A percentile compares a stretch with the other conserved stretches of the same genome.
Evolutionary conservation across 2,888 invertebrate genomes (phyloP).

Genomic region (Phoenoteleia sp.): DNA sequence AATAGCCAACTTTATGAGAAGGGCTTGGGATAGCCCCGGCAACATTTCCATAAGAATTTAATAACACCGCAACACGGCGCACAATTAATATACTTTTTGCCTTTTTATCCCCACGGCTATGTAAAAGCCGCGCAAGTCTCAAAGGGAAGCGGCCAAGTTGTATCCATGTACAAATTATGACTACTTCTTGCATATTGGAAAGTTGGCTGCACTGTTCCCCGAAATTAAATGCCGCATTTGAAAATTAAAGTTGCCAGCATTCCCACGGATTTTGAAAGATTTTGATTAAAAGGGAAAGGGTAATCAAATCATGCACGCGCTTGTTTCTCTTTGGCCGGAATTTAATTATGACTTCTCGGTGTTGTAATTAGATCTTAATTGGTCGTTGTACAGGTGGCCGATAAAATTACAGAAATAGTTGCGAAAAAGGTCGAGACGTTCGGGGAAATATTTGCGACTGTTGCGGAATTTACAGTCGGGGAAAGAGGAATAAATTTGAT

Average conservation of each 20-base stretch:
- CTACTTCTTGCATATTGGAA: conserved; percentile 66
- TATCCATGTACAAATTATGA: conserved; percentile 66
- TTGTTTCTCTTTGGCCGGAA: conserved; percentile 28
- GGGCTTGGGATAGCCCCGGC: conserved; percentile 69
- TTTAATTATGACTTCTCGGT: conserved; percentile 63
- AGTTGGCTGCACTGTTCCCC: conserved; percentile 51
- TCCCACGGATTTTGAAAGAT: conserved; percentile 49
- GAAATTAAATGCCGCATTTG: conserved; percentile 62
- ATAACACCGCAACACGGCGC: conserved; percentile 85
- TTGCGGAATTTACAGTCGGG: conserved; percentile 3
- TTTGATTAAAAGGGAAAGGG: conserved; percentile 25
- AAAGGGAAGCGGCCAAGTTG: conserved; percentile 63
- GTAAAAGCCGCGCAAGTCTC: conserved; percentile 64
- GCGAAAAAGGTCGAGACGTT: conserved; percentile 22
- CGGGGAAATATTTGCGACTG: not conserved
- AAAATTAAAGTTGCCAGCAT: conserved; percentile 41
- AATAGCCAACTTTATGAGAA: conserved; percentile 85
- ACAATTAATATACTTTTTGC: conserved; percentile 86
- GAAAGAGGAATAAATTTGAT: conserved; percentile 1
- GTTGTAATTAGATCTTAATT: conserved; percentile 63
- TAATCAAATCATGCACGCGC: conserved; percentile 46
- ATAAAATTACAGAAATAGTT: conserved; percentile 46
- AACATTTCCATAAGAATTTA: conserved; percentile 86
- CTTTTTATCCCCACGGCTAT: conserved; percentile 79
- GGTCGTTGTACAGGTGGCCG: conserved; percentile 59